Evolutionary conservation across 2,888 invertebrate species (phyloP).

Genomic region (Polyploca ridens): DNA sequence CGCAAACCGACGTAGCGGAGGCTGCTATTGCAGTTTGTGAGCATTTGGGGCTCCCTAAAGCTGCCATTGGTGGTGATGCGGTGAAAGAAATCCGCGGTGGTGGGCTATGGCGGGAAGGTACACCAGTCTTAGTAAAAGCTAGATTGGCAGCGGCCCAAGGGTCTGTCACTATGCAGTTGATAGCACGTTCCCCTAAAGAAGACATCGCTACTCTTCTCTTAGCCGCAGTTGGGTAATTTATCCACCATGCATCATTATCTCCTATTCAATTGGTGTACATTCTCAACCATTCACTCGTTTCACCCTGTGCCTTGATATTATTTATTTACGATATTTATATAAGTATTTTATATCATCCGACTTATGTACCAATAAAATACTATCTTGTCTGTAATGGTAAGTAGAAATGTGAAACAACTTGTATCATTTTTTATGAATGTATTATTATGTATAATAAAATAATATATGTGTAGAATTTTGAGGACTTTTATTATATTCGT

Average conservation of each 20-base stretch:
- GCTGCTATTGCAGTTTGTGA: constrained; percentile 65
- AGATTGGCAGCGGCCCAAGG: constrained; percentile 89
- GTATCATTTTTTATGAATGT: background rate
- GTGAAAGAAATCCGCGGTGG: constrained; percentile 65
- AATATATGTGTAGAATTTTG: background rate
- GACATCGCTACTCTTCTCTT: constrained; percentile 93
- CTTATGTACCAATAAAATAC: no score
- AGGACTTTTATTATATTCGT: background rate
- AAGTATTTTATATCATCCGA: no score
- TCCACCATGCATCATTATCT: background rate
- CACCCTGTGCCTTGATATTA: background rate
- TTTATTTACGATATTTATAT: no score
- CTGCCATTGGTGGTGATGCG: constrained; percentile 57
- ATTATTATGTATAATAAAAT: background rate
- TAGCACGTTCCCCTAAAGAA: constrained; percentile 92
- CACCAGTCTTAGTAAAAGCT: constrained; percentile 92
- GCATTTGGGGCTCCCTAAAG: constrained; percentile 59
- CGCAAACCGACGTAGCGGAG: constrained; percentile 65
- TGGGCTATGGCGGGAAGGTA: constrained; percentile 94
- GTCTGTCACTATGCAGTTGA: constrained; percentile 96
- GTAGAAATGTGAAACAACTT: background rate
- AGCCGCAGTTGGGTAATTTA: constrained; percentile 90
- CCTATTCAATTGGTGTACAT: background rate
- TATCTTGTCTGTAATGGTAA: background rate
- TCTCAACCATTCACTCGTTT: background rate